Conservation (phyloP, 53 echinoderm and acorn worm species). For the Patiria pectinifera region DNA sequence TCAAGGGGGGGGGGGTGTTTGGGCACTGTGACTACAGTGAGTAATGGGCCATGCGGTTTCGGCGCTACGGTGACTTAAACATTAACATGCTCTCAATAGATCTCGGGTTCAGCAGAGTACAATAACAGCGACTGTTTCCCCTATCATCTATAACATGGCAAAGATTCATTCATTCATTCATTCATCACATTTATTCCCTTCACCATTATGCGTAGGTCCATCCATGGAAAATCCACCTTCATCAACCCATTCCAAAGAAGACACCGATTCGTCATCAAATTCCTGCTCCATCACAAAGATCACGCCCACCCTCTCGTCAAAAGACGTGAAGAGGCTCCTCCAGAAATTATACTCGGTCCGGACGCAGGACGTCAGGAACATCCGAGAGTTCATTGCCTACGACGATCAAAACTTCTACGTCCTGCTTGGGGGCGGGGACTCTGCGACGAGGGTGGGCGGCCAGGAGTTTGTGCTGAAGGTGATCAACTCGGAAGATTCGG, state of each 20-base stretch:
- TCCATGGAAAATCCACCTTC: neutral
- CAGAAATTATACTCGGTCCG: neutral
- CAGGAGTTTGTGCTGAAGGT: slow-evolving; percentile 59
- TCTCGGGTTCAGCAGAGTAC: too few species aligned
- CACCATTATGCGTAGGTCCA: neutral
- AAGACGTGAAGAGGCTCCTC: neutral
- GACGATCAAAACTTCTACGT: slow-evolving; percentile 73
- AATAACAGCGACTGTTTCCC: too few species aligned
- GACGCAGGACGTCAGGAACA: neutral
- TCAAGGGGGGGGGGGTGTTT: too few species aligned
- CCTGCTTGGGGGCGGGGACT: slow-evolving; percentile 29
- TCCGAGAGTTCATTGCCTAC: slow-evolving; percentile 66
- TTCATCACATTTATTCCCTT: neutral
- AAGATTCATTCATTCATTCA: too few species aligned
- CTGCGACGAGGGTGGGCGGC: neutral
- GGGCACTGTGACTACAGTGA: too few species aligned
- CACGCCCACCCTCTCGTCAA: slow-evolving; percentile 9
- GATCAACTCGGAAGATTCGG: slow-evolving; percentile 55
- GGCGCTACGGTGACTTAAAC: too few species aligned
- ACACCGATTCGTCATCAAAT: neutral
- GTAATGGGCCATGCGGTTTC: too few species aligned
- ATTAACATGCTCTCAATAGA: too few species aligned
- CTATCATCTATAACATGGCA: too few species aligned
- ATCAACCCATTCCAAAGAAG: neutral
- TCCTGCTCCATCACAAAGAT: neutral